Evolutionary conservation across 2,797 vertebrate genomes (phyloP).

Genomic region (Knipowitschia caucasica): DNA sequence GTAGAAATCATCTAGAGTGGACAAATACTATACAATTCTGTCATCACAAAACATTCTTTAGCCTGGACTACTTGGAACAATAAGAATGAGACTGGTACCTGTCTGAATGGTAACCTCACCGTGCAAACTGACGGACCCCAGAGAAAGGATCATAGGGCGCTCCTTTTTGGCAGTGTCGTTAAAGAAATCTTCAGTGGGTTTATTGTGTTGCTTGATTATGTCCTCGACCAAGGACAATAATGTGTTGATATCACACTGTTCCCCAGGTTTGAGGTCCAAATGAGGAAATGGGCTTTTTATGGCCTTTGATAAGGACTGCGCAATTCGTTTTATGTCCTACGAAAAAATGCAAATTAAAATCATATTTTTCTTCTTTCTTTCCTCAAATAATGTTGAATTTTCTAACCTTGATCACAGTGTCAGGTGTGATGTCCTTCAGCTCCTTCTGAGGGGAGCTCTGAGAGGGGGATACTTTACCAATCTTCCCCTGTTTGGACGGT

Average conservation of each 20-base stretch:
- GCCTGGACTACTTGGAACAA: no score
- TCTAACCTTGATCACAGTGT: slow-evolving; percentile 85
- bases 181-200: slow-evolving; percentile 67
- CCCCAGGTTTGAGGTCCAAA: slow-evolving; percentile 68
- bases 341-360: slow-evolving; percentile 13
- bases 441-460: slow-evolving; percentile 59
- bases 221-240: slow-evolving; percentile 87
- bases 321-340: slow-evolving; percentile 88
- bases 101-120: slow-evolving; percentile 57
- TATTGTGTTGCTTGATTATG: slow-evolving; percentile 82
- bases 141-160: slow-evolving; percentile 65
- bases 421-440: slow-evolving; percentile 79
- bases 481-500: slow-evolving; percentile 66
- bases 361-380: neutral
- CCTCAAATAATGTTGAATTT: neutral
- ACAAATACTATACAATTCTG: no score
- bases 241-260: slow-evolving; percentile 82
- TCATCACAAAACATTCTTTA: no score
- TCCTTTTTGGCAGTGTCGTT: slow-evolving; percentile 72
- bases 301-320: slow-evolving; percentile 83
- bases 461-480: slow-evolving; percentile 66
- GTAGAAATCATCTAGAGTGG: no score
- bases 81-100: neutral
- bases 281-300: slow-evolving; percentile 77
- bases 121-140: slow-evolving; percentile 71